These are phyloP conservation scores for Gisinianus flammeolus DNA, from an alignment of 2,888 invertebrate species.

Conservation along the genomic window DNA sequence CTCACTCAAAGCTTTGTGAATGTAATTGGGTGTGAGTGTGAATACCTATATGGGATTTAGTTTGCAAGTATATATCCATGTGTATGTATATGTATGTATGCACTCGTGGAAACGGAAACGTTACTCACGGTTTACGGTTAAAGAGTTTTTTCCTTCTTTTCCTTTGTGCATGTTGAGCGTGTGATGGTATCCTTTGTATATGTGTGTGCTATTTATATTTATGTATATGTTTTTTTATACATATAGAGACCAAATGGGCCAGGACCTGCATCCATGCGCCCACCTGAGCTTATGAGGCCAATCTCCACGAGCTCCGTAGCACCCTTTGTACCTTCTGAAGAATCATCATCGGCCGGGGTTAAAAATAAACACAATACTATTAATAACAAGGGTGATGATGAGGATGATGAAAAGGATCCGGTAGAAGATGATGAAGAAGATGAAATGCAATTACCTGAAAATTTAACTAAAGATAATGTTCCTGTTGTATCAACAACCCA, in stretches of 20 bases:
- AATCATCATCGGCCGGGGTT: not conserved
- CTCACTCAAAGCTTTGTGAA: too few relatives aligned
- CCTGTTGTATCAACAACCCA: slow-evolving; percentile 30
- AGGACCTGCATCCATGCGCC: slow-evolving; percentile 38
- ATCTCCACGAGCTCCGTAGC: not conserved
- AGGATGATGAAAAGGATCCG: slow-evolving; percentile 9
- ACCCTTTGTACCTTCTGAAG: not conserved
- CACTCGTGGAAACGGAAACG: too few relatives aligned
- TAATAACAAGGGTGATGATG: not conserved
- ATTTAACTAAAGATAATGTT: slow-evolving; percentile 34
- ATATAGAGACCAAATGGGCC: not conserved
- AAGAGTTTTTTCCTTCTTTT: too few relatives aligned
- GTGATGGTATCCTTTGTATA: too few relatives aligned
- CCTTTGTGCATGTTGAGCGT: too few relatives aligned
- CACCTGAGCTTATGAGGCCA: slow-evolving; percentile 43
- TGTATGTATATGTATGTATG: too few relatives aligned
- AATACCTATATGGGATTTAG: too few relatives aligned
- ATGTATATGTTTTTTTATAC: not conserved
- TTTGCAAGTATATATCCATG: too few relatives aligned
- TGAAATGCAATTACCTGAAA: slow-evolving; percentile 28
- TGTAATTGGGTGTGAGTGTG: too few relatives aligned
- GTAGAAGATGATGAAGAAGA: slow-evolving; percentile 40
- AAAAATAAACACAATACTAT: not conserved
- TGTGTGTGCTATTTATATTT: too few relatives aligned
- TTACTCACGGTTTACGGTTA: too few relatives aligned